These are phyloP conservation scores for Sparus aurata DNA, from an alignment of 2,797 vertebrate species.

Conservation along the genomic window DNA sequence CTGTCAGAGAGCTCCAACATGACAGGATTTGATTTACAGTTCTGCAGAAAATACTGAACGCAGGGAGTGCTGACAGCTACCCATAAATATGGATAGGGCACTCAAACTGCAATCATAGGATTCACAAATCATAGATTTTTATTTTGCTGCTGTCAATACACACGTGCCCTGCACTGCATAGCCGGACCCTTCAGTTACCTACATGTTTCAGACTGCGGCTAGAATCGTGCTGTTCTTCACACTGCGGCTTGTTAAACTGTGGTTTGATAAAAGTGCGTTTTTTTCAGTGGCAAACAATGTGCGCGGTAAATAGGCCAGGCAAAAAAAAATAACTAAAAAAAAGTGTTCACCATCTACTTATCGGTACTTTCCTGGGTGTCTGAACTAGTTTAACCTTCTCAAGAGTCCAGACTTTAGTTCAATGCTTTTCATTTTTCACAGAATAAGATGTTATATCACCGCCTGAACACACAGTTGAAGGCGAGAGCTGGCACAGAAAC, in stretches of 20 bases:
- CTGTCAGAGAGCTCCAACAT: conserved; percentile 57
- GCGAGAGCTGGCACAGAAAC: conserved; percentile 19
- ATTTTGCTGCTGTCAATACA: conserved; percentile 60
- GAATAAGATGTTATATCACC: conserved; percentile 51
- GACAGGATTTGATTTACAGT: conserved; percentile 67
- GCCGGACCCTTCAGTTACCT: conserved; percentile 31
- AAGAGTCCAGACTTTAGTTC: conserved; percentile 51
- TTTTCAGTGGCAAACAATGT: conserved; percentile 48
- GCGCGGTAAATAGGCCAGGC: conserved; percentile 52
- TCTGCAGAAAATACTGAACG: conserved; percentile 55
- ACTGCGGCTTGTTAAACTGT: conserved; percentile 6
- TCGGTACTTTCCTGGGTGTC: conserved; percentile 49
- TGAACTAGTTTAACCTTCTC: conserved; percentile 72
- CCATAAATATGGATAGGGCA: conserved; percentile 74
- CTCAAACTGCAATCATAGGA: conserved; percentile 73
- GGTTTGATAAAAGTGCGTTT: conserved; percentile 10
- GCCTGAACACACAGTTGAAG: conserved; percentile 17
- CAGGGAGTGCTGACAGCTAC: conserved; percentile 59
- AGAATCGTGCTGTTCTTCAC: conserved; percentile 27
- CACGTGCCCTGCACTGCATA: conserved; percentile 20
- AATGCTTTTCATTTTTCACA: conserved; percentile 48
- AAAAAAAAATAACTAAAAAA: conserved; percentile 27
- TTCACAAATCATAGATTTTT: conserved; percentile 72
- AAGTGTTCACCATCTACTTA: conserved; percentile 42
- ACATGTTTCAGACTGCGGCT: conserved; percentile 32